phyloP scores from a whole-genome alignment of 2,113 vertebrate species.

The Leptodactylus fuscus region DNA sequence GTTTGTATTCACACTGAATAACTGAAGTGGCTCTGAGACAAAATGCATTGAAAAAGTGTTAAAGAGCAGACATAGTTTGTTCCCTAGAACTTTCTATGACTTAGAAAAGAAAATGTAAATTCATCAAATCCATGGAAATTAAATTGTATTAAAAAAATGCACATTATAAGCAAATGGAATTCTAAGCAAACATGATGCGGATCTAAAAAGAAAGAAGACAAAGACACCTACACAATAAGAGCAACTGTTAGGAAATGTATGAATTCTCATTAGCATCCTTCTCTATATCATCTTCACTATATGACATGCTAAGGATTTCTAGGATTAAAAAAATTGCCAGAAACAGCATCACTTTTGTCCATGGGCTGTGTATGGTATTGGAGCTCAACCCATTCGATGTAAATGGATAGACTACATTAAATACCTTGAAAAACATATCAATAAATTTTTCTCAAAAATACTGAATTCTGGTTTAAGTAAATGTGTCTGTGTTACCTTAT shows the following conservation, averaged over 20 bases:
- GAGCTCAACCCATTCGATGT: neutral
- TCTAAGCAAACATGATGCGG: neutral
- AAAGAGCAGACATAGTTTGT: neutral
- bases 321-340: too few relatives aligned
- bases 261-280: neutral
- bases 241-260: neutral
- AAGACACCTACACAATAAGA: neutral
- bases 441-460: too few relatives aligned
- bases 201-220: neutral
- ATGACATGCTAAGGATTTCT: too few relatives aligned
- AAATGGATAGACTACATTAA: neutral
- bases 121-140: neutral
- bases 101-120: neutral
- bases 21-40: neutral
- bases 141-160: neutral
- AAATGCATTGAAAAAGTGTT: neutral
- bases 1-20: constrained; percentile 16
- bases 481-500: too few relatives aligned
- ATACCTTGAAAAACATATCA: neutral
- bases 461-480: too few relatives aligned
- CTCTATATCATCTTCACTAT: neutral
- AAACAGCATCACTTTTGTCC: neutral
- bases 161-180: neutral
- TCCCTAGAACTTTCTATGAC: neutral
- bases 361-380: neutral